phyloP scores from a whole-genome alignment of 2,888 invertebrate genomes.

The Oscheius sp. region DNA sequence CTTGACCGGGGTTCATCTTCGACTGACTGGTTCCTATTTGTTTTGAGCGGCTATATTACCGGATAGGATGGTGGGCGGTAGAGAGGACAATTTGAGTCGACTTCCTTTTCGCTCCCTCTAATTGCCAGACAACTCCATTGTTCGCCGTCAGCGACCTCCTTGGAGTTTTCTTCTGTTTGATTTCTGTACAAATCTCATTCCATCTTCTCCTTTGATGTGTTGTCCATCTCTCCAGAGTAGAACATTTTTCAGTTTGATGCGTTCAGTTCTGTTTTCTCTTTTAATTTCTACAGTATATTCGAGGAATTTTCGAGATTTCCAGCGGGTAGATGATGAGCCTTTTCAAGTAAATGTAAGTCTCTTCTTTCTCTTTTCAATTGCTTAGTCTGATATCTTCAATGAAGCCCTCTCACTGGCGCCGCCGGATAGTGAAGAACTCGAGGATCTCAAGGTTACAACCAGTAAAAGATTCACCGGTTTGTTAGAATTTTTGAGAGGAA shows the following conservation, averaged over 20 bases:
- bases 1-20: no score
- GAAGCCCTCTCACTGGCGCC: background rate
- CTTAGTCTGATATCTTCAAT: slow-evolving; percentile 7
- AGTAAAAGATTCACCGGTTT: slow-evolving; percentile 19
- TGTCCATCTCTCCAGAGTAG: background rate
- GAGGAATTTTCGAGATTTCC: background rate
- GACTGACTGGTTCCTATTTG: no score
- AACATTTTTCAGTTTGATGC: background rate
- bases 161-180: background rate
- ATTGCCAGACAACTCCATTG: slow-evolving; percentile 21
- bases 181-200: background rate
- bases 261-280: background rate
- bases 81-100: background rate
- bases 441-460: slow-evolving; percentile 1
- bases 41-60: no score
- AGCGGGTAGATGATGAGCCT: slow-evolving; percentile 1
- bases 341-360: slow-evolving; percentile 9
- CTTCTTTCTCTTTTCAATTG: background rate
- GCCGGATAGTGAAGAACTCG: background rate
- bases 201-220: background rate
- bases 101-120: slow-evolving; percentile 19
- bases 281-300: background rate
- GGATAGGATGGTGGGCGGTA: no score
- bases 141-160: slow-evolving; percentile 11
- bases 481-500: background rate